Evolutionary conservation across 2,888 invertebrate species (phyloP).

Genomic region (Lordiphosa andalusiaca): DNA sequence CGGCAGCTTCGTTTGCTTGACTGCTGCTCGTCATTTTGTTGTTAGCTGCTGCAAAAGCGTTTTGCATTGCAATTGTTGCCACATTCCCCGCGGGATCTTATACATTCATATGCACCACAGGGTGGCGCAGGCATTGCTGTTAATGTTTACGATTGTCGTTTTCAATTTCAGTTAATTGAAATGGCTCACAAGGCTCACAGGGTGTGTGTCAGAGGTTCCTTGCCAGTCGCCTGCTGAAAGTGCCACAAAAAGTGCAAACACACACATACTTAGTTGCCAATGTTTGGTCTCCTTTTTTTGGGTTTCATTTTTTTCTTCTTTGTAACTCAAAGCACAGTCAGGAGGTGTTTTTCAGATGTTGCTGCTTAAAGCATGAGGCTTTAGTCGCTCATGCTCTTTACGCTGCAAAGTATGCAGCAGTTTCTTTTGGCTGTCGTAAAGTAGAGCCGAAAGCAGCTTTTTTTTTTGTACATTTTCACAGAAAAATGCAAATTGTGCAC

Average conservation of each 20-base stretch:
- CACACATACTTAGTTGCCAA: slow-evolving; percentile 1
- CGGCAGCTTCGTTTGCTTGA: slow-evolving; percentile 57
- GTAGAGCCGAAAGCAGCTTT: background rate
- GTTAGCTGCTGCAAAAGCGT: slow-evolving; percentile 47
- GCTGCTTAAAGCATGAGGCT: slow-evolving; percentile 9
- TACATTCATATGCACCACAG: slow-evolving; percentile 21
- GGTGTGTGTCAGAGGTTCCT: slow-evolving; percentile 6
- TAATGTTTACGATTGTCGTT: slow-evolving; percentile 66
- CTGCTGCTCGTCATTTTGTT: slow-evolving; percentile 50
- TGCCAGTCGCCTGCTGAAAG: background rate
- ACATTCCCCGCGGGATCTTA: slow-evolving; percentile 7
- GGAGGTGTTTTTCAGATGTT: slow-evolving; percentile 9
- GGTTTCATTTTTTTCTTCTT: slow-evolving; percentile 18
- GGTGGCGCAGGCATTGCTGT: slow-evolving; percentile 39
- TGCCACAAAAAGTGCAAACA: too few relatives aligned
- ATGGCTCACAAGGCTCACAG: slow-evolving; percentile 26
- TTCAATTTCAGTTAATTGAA: slow-evolving; percentile 69
- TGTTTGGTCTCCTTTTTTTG: slow-evolving; percentile 22
- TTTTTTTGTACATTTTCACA: too few relatives aligned
- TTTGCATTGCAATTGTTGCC: slow-evolving; percentile 57
- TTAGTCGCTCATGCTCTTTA: slow-evolving; percentile 32
- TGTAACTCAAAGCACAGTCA: slow-evolving; percentile 40
- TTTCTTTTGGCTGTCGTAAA: background rate
- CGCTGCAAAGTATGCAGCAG: slow-evolving; percentile 9
- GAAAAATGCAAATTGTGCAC: too few relatives aligned